A percentile compares a stretch with the other conserved stretches of the same genome.
Conservation (phyloP, 2,888 invertebrate species). For the Cacoxenus indagator region DNA sequence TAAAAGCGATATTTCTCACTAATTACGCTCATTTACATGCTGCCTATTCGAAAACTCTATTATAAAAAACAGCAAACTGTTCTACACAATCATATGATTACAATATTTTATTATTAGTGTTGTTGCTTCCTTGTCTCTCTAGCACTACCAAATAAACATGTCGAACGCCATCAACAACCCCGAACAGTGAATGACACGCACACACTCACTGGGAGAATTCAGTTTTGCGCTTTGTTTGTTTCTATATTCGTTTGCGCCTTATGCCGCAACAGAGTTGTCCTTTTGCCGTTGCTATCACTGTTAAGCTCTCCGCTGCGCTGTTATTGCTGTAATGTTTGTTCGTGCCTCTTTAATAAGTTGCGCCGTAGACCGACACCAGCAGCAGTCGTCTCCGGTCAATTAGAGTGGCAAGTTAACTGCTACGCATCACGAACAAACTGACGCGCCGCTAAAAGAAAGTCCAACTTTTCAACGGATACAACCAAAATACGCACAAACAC, state of each 20-base stretch:
- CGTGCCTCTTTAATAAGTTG: conserved; percentile 44
- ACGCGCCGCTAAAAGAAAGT: conserved; percentile 52
- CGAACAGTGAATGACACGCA: not conserved
- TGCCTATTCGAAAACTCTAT: too few relatives aligned
- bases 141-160: conserved; percentile 25
- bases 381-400: conserved; percentile 67
- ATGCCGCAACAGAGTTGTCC: not conserved
- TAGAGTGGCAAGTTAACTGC: conserved; percentile 49
- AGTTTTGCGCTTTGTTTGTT: not conserved
- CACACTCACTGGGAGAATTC: conserved; percentile 8
- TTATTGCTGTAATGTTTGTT: conserved; percentile 28
- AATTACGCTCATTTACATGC: too few relatives aligned
- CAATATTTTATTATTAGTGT: too few relatives aligned
- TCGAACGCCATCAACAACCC: not conserved
- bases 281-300: not conserved
- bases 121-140: not conserved
- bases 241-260: too few relatives aligned
- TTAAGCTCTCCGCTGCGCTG: conserved; percentile 28
- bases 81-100: too few relatives aligned
- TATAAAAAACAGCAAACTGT: too few relatives aligned
- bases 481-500: conserved; percentile 46
- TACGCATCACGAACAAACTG: conserved; percentile 45
- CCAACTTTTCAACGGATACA: conserved; percentile 55
- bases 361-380: conserved; percentile 38
- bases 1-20: too few relatives aligned